A percentile compares a stretch with the other conserved stretches of the same genome.
Conservation (phyloP, 2,888 invertebrate species). For the Scaptomyza caliginosa region DNA sequence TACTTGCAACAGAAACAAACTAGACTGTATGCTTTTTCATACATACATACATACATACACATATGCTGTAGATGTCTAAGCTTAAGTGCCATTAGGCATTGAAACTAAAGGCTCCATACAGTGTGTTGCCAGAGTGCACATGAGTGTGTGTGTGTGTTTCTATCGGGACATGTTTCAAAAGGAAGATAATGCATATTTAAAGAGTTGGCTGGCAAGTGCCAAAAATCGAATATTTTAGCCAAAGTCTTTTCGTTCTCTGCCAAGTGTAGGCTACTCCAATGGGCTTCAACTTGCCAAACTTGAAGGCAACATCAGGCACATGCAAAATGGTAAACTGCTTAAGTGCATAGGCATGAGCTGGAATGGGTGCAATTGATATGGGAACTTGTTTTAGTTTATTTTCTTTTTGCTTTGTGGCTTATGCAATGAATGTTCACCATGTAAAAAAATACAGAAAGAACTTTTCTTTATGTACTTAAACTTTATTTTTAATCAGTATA, state of each 20-base stretch:
- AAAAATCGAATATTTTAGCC: conserved; percentile 75
- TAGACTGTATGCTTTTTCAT: conserved; percentile 10
- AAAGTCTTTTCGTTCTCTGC: conserved; percentile 5
- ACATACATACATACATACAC: conserved; percentile 1
- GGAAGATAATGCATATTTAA: conserved; percentile 77
- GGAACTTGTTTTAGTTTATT: not conserved
- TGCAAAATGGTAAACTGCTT: conserved; percentile 33
- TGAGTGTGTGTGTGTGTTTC: conserved; percentile 20
- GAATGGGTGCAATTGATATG: not conserved
- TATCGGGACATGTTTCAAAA: conserved; percentile 54
- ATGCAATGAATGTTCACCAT: not conserved
- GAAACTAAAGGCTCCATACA: conserved; percentile 33
- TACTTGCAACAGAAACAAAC: conserved; percentile 18
- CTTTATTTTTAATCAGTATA: no score
- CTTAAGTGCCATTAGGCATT: conserved; percentile 77
- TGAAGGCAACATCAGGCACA: conserved; percentile 26
- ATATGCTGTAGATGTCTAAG: conserved; percentile 60
- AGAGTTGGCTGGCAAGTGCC: conserved; percentile 76
- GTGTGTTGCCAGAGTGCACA: conserved; percentile 3
- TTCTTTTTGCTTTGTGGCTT: not conserved
- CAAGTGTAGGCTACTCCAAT: conserved; percentile 24
- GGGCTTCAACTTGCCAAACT: conserved; percentile 49
- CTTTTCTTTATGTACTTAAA: no score
- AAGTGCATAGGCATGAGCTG: conserved; percentile 28
- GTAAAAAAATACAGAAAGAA: not conserved